These are phyloP conservation scores for Phoxinus dragarum DNA, from an alignment of 2,797 vertebrate species.

Conservation along the genomic window DNA sequence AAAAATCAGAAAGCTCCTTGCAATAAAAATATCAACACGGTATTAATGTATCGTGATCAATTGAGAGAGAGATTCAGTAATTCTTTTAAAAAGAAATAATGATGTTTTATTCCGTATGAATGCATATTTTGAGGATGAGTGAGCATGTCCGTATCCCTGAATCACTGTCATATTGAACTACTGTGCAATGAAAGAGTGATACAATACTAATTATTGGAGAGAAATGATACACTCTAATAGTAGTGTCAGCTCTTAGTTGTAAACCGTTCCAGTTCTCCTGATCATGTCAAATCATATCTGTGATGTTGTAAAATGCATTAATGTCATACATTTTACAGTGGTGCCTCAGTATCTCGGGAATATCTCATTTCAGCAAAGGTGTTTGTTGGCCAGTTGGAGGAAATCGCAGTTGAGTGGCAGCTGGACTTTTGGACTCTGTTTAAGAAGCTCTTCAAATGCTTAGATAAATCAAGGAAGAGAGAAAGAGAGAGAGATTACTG, in stretches of 20 bases:
- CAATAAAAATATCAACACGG: not conserved
- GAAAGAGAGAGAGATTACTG: not conserved
- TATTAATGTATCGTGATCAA: not conserved
- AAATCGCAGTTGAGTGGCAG: not conserved
- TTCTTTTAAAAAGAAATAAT: not conserved
- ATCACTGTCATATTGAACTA: not conserved
- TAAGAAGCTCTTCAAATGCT: not conserved
- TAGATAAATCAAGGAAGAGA: not conserved
- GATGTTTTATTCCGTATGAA: not conserved
- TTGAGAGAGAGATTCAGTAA: not conserved
- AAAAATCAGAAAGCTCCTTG: not conserved
- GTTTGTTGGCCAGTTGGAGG: not conserved
- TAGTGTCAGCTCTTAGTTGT: not conserved
- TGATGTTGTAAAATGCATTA: not conserved
- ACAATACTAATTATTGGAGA: not conserved
- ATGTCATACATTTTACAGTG: not conserved
- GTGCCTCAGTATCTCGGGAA: not conserved
- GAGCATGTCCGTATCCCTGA: not conserved
- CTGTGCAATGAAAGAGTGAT: not conserved
- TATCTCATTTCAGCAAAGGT: not conserved
- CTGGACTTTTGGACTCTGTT: not conserved
- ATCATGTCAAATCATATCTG: not conserved
- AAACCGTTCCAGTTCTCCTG: not conserved
- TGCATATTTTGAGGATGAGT: not conserved
- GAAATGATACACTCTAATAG: not conserved